Base-by-base conservation (phyloP, 2,113 vertebrate species). In the Chaetodon auriga region DNA sequence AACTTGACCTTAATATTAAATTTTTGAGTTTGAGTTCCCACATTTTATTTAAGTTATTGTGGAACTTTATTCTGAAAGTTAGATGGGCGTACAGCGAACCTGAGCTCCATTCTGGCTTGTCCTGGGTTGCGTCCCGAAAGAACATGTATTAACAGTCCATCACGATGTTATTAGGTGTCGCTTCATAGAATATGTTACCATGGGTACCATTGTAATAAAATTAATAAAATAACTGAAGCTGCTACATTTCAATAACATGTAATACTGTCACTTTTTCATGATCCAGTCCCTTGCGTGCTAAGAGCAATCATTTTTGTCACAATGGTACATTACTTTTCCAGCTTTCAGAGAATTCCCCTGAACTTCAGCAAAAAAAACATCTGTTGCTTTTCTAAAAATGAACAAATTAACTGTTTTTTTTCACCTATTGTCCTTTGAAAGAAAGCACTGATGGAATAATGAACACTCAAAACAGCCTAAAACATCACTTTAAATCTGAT, bases 61-160 rank as follows among this genome's bases (percentile, higher is more conserved):
- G n/a, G 35, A 83, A 90, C 72, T 84, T 86, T 76, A 48, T 60
- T 10, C 64, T 55, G 58, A 54, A 75, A 74, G 70, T 81, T 77
- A n/a, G 14, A 53, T 9, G 23, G 14, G 21, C 48, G 62, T 23
- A 14, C 2, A 14, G 36, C 19, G 72, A 80, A 23, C 7, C 54
- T 69, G 23, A 77, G 53, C 14, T 57, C 4, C 15, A 49, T 35
- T 14, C 60, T 30, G 30, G 30, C 2, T 3, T 54, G 25, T 41
- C 18, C 16, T 25, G 11, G 19, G 1, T 63, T 48, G 7, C 43
- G 63, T 41, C 19, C 30, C 7, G 30, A 68, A 25, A 60, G 23
- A 71, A 45, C 13, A 36, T 36, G 6, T 30, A 21, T 35, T 66
- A 18, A 23, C 18, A 43, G 13, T 30, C 45, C 57, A 18, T 66